Evolutionary conservation across 2,888 invertebrate genomes (phyloP).

Genomic region (Lacanobia oleracea): DNA sequence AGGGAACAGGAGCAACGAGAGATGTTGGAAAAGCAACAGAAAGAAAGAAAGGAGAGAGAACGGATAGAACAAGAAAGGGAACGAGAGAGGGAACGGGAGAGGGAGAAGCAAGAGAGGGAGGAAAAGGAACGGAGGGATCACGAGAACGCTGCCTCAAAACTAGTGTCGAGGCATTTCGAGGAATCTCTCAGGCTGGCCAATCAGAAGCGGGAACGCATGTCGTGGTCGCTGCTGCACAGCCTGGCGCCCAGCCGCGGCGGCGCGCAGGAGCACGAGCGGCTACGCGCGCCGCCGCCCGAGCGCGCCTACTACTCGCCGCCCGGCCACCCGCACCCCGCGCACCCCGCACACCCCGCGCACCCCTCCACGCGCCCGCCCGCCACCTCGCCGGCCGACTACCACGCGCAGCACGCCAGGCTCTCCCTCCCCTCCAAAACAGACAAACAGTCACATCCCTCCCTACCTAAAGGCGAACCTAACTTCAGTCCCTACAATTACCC

Average conservation of each 20-base stretch:
- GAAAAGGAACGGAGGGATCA: conserved; percentile 91
- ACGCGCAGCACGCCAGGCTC: conserved; percentile 78
- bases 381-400: conserved; percentile 76
- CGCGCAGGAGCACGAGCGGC: conserved; percentile 73
- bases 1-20: conserved; percentile 90
- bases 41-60: conserved; percentile 92
- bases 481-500: conserved; percentile 92
- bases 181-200: conserved; percentile 95
- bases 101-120: conserved; percentile 89
- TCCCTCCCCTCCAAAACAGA: conserved; percentile 81
- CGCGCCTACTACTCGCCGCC: conserved; percentile 72
- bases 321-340: conserved; percentile 68
- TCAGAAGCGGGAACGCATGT: conserved; percentile 92
- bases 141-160: conserved; percentile 94
- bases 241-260: conserved; percentile 85
- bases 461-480: conserved; percentile 93
- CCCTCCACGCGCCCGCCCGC: conserved; percentile 72
- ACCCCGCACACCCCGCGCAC: conserved; percentile 69
- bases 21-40: conserved; percentile 92
- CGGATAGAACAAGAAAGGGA: conserved; percentile 91
- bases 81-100: conserved; percentile 88
- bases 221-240: conserved; percentile 90
- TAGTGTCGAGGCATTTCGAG: conserved; percentile 97
- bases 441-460: conserved; percentile 79
- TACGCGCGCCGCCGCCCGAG: conserved; percentile 73